Evolutionary conservation across 2,888 invertebrate genomes (phyloP), one percentile per base, ranked within the genome.

Genomic region (Neoitamus cyanurus): DNA sequence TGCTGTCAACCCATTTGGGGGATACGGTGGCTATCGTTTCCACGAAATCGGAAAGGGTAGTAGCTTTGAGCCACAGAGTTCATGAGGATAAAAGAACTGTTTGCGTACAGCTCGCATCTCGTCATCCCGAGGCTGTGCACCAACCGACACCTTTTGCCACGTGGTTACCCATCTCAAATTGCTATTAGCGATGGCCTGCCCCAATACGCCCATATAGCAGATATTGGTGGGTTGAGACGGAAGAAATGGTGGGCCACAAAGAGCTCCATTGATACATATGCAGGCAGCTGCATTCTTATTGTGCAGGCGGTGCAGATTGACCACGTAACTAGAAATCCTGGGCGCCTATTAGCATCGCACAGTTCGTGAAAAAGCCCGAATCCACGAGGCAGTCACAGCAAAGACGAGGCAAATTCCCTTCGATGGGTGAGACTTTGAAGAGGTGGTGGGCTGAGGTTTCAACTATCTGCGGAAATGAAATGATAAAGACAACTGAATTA

Each of bases 1-100:
- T 83, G 28, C 82, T 69, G 82, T 68, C 82, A 69, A 37, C 82
- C 82, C 82, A 82, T 82, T 42, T 82, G 82, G 82, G 82, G 48
- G 82, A 82, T 82, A 69, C 82, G 34, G 25, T 9, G 82, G 69
- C 82, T 37, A 82, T 82, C 82, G 37, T 69, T 82, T 69, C 82
- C 25, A 82, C 20, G 42, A 36, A 82, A 69, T 69, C 69, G 82
- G 82, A 82, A 36, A 36, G 82, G 82, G 78, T 78, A 30, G 78
- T 78, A 9, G 37, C 82, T 69, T 69, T 82, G 36, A 82, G 69
- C 5, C 20, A 58, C 58, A 58, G 31, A 58, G 69, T 69, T 82
- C 69, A 36, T 37, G 42, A 13, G 69, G 69, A 69, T 82, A 36
- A 82, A 36, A 69, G 82, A 69, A 82, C 36, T 82, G 58, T 69